These are phyloP conservation scores for Orchestes rusci DNA, from an alignment of 2,888 invertebrate genomes.

Conservation along the genomic window DNA sequence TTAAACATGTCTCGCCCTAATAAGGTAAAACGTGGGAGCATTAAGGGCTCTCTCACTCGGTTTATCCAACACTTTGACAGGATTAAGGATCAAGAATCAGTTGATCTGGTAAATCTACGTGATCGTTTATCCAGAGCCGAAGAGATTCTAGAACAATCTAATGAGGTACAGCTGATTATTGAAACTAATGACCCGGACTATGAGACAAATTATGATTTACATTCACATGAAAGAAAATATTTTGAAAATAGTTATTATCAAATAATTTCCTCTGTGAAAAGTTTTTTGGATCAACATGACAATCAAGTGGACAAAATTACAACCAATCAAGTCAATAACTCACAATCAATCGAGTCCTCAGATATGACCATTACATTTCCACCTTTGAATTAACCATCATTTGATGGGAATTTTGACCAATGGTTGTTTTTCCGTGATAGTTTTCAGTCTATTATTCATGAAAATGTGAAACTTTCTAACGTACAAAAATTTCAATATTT, in stretches of 20 bases:
- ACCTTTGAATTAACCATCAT: slow-evolving; percentile 2
- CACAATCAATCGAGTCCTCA: not conserved
- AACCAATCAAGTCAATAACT: not conserved
- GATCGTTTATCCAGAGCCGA: not conserved
- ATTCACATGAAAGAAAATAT: not conserved
- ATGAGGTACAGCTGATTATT: not conserved
- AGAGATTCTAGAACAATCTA: not conserved
- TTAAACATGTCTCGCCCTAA: not conserved
- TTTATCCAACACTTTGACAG: not conserved
- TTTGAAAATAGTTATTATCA: not conserved
- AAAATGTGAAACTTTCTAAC: slow-evolving; percentile 6
- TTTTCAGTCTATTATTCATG: slow-evolving; percentile 9
- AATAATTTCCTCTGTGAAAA: not conserved
- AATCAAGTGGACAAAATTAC: not conserved
- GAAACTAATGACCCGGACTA: not conserved
- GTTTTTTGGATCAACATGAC: not conserved
- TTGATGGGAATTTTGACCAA: slow-evolving; percentile 3
- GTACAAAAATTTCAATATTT: slow-evolving; percentile 20
- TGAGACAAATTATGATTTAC: not conserved
- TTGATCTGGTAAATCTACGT: not conserved
- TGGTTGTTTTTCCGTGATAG: slow-evolving; percentile 5
- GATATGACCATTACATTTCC: not conserved
- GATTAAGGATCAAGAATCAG: not conserved
- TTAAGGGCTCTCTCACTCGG: not conserved
- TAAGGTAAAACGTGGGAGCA: not conserved